Evolutionary conservation across 2,888 invertebrate genomes (phyloP).

Genomic region (Acholoe squamosa): DNA sequence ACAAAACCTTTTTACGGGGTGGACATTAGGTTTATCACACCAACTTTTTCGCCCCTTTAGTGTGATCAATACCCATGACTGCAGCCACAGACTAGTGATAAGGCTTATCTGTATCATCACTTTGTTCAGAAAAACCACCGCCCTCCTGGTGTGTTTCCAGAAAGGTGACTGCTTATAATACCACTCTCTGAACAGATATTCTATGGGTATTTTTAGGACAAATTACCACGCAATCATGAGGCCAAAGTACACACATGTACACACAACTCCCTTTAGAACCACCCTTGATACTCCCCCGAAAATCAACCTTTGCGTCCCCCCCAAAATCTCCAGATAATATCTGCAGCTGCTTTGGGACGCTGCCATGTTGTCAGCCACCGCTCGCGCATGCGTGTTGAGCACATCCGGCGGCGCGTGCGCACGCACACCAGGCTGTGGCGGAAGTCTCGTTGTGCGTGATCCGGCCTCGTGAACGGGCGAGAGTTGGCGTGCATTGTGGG

Average conservation of each 20-base stretch:
- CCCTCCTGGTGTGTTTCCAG: no score
- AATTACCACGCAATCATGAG: background rate
- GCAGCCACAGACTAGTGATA: background rate
- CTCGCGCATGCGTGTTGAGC: slow-evolving; percentile 46
- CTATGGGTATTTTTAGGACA: no score
- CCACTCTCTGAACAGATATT: no score
- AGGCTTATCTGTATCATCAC: background rate
- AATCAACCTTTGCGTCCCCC: background rate
- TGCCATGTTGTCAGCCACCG: slow-evolving; percentile 11
- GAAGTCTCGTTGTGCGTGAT: slow-evolving; percentile 44
- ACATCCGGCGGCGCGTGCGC: slow-evolving; percentile 39
- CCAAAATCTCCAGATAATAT: background rate
- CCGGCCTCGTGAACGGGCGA: background rate
- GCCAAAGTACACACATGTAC: background rate
- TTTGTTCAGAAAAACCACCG: background rate
- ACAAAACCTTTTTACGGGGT: no score
- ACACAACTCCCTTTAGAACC: background rate
- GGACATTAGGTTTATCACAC: no score
- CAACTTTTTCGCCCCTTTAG: background rate
- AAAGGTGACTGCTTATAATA: no score
- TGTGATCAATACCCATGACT: background rate
- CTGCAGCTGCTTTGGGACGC: slow-evolving; percentile 21
- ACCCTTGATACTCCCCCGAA: background rate
- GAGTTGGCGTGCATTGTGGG: slow-evolving; percentile 15
- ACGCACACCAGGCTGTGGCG: slow-evolving; percentile 23